Conservation (phyloP, 1,140 invertebrate genomes). For the Contarinia nasturtii region DNA sequence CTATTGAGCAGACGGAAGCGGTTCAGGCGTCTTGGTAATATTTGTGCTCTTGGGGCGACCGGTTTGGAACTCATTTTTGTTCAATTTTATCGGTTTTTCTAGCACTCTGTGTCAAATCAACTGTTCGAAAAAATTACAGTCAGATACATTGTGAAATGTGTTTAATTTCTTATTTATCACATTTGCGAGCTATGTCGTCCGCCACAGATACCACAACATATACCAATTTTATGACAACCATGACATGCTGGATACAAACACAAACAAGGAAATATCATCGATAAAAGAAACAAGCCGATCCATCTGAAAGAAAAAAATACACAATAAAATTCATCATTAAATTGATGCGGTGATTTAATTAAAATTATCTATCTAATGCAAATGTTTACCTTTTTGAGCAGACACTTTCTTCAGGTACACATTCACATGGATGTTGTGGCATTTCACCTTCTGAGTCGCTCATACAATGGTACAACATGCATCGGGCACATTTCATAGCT, state of each 20-base stretch:
- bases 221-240: conserved; percentile 64
- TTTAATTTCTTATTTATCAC: conserved; percentile 16
- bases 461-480: conserved; percentile 85
- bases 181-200: conserved; percentile 52
- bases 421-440: conserved; percentile 60
- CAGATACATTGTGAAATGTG: no score
- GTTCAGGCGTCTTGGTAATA: no score
- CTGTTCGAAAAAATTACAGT: no score
- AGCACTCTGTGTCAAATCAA: no score
- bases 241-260: conserved; percentile 80
- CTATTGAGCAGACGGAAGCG: no score
- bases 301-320: conserved; percentile 31
- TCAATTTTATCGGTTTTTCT: no score
- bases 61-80: no score
- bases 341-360: background rate
- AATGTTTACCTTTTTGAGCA: conserved; percentile 30
- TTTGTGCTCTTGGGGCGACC: no score
- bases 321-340: background rate
- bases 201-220: conserved; percentile 60
- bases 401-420: conserved; percentile 31
- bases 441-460: conserved; percentile 68
- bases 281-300: conserved; percentile 68
- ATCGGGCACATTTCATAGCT: conserved; percentile 68
- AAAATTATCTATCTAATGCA: background rate
- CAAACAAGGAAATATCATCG: conserved; percentile 75